Evolutionary conservation across 2,113 vertebrate species (phyloP).

Genomic region (Damaliscus lunatus): DNA sequence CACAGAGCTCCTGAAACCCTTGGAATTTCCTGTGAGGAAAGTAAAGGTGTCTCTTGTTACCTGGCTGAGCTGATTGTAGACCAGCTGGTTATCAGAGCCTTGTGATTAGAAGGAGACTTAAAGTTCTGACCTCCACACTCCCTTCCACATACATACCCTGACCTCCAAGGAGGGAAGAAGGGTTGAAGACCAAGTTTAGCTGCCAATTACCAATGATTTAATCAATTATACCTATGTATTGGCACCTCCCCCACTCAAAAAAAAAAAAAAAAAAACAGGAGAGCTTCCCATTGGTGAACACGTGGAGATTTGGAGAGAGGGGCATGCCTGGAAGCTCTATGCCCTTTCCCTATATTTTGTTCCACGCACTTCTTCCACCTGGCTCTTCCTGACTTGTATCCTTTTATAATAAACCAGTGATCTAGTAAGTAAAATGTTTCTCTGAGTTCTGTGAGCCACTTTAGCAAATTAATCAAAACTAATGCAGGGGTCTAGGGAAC

Average conservation of each 20-base stretch:
- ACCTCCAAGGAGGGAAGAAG: not conserved
- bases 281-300: not conserved
- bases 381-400: not conserved
- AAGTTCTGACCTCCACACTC: not conserved
- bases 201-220: not conserved
- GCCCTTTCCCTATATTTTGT: not conserved
- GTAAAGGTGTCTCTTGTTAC: not conserved
- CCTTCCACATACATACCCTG: too few species aligned
- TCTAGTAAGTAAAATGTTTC: not conserved
- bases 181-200: not conserved
- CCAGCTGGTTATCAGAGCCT: not conserved
- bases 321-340: not conserved
- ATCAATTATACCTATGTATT: not conserved
- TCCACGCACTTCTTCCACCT: not conserved
- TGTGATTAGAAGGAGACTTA: not conserved
- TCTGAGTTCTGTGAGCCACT: not conserved
- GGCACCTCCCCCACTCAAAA: not conserved
- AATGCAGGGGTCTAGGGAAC: not conserved
- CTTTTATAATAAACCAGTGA: not conserved
- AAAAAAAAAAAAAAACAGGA: not conserved
- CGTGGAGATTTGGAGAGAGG: not conserved
- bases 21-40: not conserved
- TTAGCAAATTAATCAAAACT: not conserved
- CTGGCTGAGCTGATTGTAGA: not conserved
- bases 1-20: not conserved